Conservation (phyloP, 2,113 vertebrate genomes). For the Scartelaos histophorus region DNA sequence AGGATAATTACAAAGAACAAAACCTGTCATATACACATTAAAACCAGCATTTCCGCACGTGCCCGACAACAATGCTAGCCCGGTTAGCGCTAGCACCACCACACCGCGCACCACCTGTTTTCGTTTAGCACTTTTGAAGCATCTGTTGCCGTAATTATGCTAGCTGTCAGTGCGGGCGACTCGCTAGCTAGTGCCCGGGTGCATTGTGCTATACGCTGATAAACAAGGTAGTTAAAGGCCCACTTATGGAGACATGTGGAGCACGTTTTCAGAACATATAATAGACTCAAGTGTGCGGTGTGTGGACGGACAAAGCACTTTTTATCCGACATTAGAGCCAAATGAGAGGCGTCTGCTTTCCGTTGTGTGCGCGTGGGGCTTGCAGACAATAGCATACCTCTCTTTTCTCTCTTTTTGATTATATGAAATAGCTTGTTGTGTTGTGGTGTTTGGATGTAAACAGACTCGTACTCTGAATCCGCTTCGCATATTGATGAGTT, state of each 20-base stretch:
- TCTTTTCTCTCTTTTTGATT: slow-evolving; percentile 22
- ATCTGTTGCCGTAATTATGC: slow-evolving; percentile 76
- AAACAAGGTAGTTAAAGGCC: slow-evolving; percentile 75
- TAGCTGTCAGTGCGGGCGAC: slow-evolving; percentile 53
- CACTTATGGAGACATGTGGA: slow-evolving; percentile 64
- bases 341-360: slow-evolving; percentile 54
- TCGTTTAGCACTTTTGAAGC: slow-evolving; percentile 71
- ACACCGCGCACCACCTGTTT: slow-evolving; percentile 69
- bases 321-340: slow-evolving; percentile 53
- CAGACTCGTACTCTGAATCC: slow-evolving; percentile 1
- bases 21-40: too few species aligned
- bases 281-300: slow-evolving; percentile 41
- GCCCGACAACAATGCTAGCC: slow-evolving; percentile 64
- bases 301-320: slow-evolving; percentile 50
- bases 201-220: slow-evolving; percentile 59
- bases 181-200: slow-evolving; percentile 36
- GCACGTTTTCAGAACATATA: slow-evolving; percentile 59
- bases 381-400: slow-evolving; percentile 14
- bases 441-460: background rate
- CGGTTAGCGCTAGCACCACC: slow-evolving; percentile 52
- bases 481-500: slow-evolving; percentile 5
- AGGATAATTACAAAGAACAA: too few species aligned
- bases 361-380: slow-evolving; percentile 24
- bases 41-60: slow-evolving; percentile 46
- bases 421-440: slow-evolving; percentile 8